Evolutionary conservation across 1,140 invertebrate genomes (phyloP).

Genomic region (Euura lappo): DNA sequence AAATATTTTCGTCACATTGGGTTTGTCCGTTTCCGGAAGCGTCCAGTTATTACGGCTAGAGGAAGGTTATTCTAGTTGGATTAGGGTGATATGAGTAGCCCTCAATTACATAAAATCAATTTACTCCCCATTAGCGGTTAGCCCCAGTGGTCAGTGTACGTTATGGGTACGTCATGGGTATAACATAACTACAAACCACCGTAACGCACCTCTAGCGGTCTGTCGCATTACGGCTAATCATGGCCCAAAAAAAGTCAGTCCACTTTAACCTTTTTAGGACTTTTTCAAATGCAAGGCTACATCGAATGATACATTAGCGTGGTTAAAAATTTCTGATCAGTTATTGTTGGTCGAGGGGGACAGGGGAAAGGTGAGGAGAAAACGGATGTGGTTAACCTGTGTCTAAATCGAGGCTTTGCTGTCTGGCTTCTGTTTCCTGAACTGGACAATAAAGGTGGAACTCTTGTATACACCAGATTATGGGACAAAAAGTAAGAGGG

Average conservation of each 20-base stretch:
- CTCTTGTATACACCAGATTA: constrained; percentile 29
- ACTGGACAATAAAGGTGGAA: constrained; percentile 42
- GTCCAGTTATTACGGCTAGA: constrained; percentile 39
- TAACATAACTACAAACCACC: constrained; percentile 25
- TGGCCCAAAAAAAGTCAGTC: background rate
- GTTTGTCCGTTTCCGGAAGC: background rate
- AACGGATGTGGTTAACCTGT: constrained; percentile 43
- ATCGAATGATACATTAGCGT: background rate
- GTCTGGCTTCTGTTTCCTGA: constrained; percentile 52
- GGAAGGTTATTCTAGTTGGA: constrained; percentile 58
- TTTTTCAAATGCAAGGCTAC: background rate
- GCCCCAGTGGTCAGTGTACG: constrained; percentile 14
- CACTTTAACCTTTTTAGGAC: too few relatives aligned
- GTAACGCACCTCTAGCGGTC: constrained; percentile 20
- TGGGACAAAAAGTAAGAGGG: constrained; percentile 45
- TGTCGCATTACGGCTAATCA: background rate
- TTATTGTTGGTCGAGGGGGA: constrained; percentile 24
- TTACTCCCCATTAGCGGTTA: constrained; percentile 52
- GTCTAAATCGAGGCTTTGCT: constrained; percentile 48
- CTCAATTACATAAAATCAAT: constrained; percentile 60
- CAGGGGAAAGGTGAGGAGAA: constrained; percentile 2
- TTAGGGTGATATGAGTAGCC: constrained; percentile 55
- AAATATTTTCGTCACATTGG: too few relatives aligned
- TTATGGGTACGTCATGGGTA: too few relatives aligned
- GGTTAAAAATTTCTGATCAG: constrained; percentile 8